Evolutionary conservation across 2,888 invertebrate species (phyloP).

Genomic region (Epinotia demarniana): DNA sequence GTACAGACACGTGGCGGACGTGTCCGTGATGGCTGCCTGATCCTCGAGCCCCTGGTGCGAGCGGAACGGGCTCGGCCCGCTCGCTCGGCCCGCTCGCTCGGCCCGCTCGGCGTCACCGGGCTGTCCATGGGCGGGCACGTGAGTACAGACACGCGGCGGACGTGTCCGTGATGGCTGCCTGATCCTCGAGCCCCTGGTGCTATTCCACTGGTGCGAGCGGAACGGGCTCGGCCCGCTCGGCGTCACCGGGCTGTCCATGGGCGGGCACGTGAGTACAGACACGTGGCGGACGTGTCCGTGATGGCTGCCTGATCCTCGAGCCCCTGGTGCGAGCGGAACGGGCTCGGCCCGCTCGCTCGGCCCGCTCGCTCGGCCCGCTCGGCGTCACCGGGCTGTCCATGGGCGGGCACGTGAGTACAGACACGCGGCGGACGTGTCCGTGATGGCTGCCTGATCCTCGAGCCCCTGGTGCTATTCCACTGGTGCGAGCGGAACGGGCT

Average conservation of each 20-base stretch:
- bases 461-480: too few species aligned
- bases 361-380: too few species aligned
- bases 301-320: constrained; percentile 87
- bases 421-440: neutral
- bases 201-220: too few species aligned
- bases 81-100: too few species aligned
- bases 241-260: constrained; percentile 58
- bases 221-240: too few species aligned
- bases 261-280: too few species aligned
- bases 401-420: constrained; percentile 95
- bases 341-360: too few species aligned
- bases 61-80: constrained; percentile 93
- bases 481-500: too few species aligned
- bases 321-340: constrained; percentile 96
- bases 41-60: constrained; percentile 97
- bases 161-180: neutral
- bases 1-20: too few species aligned
- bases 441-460: too few species aligned
- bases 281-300: too few species aligned
- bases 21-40: constrained; percentile 65
- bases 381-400: constrained; percentile 98
- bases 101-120: constrained; percentile 97
- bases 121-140: constrained; percentile 99
- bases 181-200: too few species aligned
- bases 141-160: constrained; percentile 63